A percentile compares a stretch with the other conserved stretches of the same genome.
These are phyloP conservation scores for Epinotia ramella DNA, from an alignment of 2,888 invertebrate genomes.

Conservation along the genomic window DNA sequence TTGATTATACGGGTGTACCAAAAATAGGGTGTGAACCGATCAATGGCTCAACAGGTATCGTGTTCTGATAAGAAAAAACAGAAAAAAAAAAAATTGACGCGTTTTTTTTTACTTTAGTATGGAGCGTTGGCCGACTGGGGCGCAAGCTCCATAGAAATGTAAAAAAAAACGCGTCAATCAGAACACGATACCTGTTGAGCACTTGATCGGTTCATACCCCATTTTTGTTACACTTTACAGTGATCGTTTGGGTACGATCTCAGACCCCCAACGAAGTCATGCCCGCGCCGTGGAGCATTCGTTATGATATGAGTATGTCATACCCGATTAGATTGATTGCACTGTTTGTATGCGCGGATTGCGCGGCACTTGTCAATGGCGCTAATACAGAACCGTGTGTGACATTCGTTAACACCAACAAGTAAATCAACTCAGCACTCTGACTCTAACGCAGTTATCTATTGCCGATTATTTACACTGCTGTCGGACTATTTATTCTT, in stretches of 20 bases:
- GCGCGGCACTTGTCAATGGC: constrained; percentile 20
- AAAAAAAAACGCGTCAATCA: too few species aligned
- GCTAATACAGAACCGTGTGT: neutral
- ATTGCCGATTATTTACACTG: constrained; percentile 27
- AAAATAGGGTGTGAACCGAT: too few species aligned
- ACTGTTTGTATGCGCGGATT: constrained; percentile 32
- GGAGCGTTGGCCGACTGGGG: too few species aligned
- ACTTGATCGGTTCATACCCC: too few species aligned
- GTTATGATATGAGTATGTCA: neutral
- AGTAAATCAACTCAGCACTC: constrained; percentile 16
- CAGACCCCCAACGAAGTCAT: constrained; percentile 36
- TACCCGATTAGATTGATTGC: constrained; percentile 19
- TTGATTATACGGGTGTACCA: too few species aligned
- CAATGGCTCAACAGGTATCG: too few species aligned
- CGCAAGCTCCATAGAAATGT: too few species aligned
- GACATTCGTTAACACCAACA: constrained; percentile 11
- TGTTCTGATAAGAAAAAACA: too few species aligned
- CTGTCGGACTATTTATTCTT: neutral
- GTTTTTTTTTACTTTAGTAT: too few species aligned
- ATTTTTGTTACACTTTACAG: too few species aligned
- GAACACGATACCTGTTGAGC: too few species aligned
- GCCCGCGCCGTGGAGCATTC: neutral
- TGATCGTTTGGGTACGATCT: neutral
- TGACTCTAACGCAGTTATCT: neutral
- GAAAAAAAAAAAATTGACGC: too few species aligned